Evolutionary conservation across 2,888 invertebrate genomes (phyloP).

Genomic region (Smittia sp.): DNA sequence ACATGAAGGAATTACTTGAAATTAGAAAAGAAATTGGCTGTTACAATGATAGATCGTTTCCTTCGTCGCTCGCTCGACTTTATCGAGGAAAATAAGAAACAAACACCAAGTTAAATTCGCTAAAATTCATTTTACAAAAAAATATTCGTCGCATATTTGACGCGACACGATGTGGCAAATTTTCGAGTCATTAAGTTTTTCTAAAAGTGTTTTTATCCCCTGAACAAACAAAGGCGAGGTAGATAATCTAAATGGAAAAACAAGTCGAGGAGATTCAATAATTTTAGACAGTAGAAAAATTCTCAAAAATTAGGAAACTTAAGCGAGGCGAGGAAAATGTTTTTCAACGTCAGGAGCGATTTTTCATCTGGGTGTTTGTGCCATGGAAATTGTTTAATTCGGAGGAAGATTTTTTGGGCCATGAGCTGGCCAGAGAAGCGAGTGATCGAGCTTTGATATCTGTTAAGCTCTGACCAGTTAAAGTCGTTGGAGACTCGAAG

Average conservation of each 20-base stretch:
- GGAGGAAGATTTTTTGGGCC: too few relatives aligned
- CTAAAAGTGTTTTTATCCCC: neutral
- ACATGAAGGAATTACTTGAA: neutral
- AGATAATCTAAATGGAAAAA: neutral
- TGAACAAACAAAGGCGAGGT: neutral
- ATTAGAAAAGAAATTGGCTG: neutral
- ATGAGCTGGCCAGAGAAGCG: too few relatives aligned
- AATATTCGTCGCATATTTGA: neutral
- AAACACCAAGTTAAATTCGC: neutral
- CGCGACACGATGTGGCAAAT: neutral
- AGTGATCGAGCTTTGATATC: too few relatives aligned
- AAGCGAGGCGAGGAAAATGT: neutral
- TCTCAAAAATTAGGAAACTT: neutral
- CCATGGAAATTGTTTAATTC: too few relatives aligned
- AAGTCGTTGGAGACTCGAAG: neutral
- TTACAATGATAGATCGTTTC: too few relatives aligned
- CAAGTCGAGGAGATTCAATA: neutral
- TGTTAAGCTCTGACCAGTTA: too few relatives aligned
- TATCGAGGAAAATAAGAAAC: neutral
- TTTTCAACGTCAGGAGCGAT: neutral
- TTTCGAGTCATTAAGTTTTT: neutral
- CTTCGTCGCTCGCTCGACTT: too few relatives aligned
- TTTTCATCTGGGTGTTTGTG: too few relatives aligned
- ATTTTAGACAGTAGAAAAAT: neutral
- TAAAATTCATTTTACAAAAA: constrained; percentile 2